phyloP scores from a whole-genome alignment of 2,113 vertebrate genomes.

The Phalacrocorax pelagicus region DNA sequence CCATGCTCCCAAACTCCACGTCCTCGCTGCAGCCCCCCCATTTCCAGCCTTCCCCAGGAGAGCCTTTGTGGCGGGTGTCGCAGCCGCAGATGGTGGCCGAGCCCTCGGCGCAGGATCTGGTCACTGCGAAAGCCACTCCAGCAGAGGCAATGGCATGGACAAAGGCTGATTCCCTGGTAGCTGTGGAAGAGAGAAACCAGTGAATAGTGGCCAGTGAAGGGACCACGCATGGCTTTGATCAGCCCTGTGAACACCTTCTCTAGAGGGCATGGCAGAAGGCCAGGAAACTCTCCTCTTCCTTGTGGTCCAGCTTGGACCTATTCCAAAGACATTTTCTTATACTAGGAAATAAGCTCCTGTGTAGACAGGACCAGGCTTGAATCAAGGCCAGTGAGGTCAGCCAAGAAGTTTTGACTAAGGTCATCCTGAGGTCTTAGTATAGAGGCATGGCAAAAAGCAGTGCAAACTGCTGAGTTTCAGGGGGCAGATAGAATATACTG shows the following conservation, averaged over 20 bases:
- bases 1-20: constrained; percentile 94
- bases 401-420: background rate
- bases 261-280: background rate
- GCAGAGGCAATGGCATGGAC: constrained; percentile 96
- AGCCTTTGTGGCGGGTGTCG: constrained; percentile 89
- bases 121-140: constrained; percentile 93
- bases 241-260: background rate
- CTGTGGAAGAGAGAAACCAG: constrained; percentile 68
- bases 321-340: background rate
- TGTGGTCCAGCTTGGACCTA: background rate
- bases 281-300: background rate
- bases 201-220: background rate
- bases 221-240: background rate
- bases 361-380: background rate
- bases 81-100: constrained; percentile 92
- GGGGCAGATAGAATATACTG: fast-evolving
- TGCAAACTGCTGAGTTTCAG: background rate
- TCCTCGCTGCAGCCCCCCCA: constrained; percentile 99
- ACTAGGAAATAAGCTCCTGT: background rate
- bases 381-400: background rate
- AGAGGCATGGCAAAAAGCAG: background rate
- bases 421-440: background rate
- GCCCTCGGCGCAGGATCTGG: constrained; percentile 91
- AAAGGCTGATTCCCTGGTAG: constrained; percentile 93
- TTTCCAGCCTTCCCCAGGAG: constrained; percentile 94